These are phyloP conservation scores for Tribolium madens DNA, from an alignment of 1,140 invertebrate genomes.

Conservation along the genomic window DNA sequence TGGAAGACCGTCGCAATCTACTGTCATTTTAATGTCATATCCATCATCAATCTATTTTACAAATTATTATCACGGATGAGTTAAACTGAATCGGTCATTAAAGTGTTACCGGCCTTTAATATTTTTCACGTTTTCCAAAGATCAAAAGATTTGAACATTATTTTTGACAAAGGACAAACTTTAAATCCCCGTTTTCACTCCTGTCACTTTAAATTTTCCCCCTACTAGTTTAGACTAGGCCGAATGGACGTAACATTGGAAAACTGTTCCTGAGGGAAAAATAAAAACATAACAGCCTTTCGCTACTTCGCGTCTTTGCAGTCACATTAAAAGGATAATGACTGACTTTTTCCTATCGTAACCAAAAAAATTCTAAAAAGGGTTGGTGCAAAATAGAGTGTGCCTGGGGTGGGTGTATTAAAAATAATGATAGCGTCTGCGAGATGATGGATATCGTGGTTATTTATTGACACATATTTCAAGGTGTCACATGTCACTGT, in stretches of 20 bases:
- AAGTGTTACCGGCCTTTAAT: conserved; percentile 33
- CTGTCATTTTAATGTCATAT: conserved; percentile 48
- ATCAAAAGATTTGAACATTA: not conserved
- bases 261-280: conserved; percentile 43
- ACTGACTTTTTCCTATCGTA: conserved; percentile 34
- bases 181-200: conserved; percentile 40
- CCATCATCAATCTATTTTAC: conserved; percentile 44
- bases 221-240: conserved; percentile 38
- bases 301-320: conserved; percentile 39
- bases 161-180: conserved; percentile 34
- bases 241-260: conserved; percentile 41
- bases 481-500: conserved; percentile 44
- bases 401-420: conserved; percentile 18
- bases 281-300: conserved; percentile 46
- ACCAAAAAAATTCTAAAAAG: not conserved
- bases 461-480: conserved; percentile 46
- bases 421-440: conserved; percentile 38
- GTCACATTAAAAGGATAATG: conserved; percentile 45
- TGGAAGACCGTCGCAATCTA: conserved; percentile 46
- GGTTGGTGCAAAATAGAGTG: conserved; percentile 6
- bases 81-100: conserved; percentile 41
- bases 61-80: conserved; percentile 41
- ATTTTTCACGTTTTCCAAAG: not conserved
- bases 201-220: conserved; percentile 46
- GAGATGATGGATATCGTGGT: conserved; percentile 41